A percentile compares a stretch with the other conserved stretches of the same genome.
phyloP scores from a whole-genome alignment of 2,113 vertebrate species.

The Hylia prasina region DNA sequence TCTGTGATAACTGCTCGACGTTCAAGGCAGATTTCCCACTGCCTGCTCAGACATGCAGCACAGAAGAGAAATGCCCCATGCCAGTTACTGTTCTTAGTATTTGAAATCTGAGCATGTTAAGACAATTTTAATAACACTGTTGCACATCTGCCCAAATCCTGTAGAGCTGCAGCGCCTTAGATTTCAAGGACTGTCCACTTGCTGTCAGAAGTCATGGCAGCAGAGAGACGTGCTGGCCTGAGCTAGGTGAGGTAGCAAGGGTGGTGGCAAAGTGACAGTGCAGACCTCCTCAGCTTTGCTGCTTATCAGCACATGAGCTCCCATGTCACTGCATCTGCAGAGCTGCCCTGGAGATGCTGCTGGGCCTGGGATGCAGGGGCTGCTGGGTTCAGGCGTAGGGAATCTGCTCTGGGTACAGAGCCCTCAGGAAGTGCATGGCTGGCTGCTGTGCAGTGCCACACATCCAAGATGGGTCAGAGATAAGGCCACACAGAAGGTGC shows the following conservation, averaged over 20 bases:
- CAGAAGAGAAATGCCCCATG: neutral
- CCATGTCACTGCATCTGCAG: rapidly evolving
- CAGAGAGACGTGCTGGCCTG: neutral
- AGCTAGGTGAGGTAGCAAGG: neutral
- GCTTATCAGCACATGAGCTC: neutral
- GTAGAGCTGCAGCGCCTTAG: neutral
- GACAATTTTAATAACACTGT: neutral
- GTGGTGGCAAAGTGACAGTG: neutral
- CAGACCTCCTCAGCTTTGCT: neutral
- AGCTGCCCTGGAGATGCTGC: neutral
- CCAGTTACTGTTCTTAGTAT: neutral
- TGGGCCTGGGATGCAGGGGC: neutral
- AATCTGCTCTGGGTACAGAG: neutral
- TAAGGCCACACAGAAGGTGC: neutral
- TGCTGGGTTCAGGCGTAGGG: neutral
- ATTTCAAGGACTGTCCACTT: neutral
- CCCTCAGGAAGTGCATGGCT: neutral
- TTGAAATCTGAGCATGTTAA: neutral
- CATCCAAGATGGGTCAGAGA: neutral
- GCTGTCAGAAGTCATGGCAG: neutral
- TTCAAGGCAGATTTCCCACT: neutral
- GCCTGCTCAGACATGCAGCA: neutral
- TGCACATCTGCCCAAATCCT: neutral
- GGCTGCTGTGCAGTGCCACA: neutral
- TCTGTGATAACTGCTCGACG: neutral